Evolutionary conservation across 2,888 invertebrate genomes (phyloP).

Genomic region (Crocallis elinguaria): DNA sequence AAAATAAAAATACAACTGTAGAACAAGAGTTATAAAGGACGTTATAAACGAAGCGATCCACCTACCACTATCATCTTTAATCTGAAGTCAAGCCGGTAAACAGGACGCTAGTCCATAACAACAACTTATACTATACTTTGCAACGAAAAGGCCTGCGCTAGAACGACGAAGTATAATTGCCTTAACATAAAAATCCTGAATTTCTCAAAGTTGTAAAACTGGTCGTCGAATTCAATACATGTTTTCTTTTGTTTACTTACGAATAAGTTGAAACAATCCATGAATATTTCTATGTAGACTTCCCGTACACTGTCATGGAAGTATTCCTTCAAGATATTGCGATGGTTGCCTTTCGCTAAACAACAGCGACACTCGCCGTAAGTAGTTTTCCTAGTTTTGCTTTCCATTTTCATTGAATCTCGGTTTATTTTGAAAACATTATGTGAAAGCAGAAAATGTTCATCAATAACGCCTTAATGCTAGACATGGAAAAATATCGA

Average conservation of each 20-base stretch:
- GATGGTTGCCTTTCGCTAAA: slow-evolving; percentile 41
- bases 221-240: too few species aligned
- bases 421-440: neutral
- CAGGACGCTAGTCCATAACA: too few species aligned
- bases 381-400: neutral
- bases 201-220: too few species aligned
- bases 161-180: too few species aligned
- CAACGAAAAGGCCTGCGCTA: too few species aligned
- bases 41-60: too few species aligned
- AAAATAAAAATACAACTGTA: neutral
- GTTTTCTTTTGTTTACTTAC: slow-evolving; percentile 30
- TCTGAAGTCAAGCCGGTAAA: too few species aligned
- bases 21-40: too few species aligned
- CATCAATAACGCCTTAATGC: neutral
- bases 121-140: too few species aligned
- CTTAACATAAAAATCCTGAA: too few species aligned
- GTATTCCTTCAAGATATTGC: slow-evolving; percentile 43
- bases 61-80: too few species aligned
- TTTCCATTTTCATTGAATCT: neutral
- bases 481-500: too few species aligned
- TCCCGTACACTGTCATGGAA: slow-evolving; percentile 38
- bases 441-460: neutral
- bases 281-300: slow-evolving; percentile 44
- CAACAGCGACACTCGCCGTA: slow-evolving; percentile 52
- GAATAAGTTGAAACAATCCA: slow-evolving; percentile 49